Percentiles rank a stretch among this genome's conserved stretches.
Evolutionary conservation across 2,797 vertebrate species (phyloP).

Genomic region (Gadopsis bispinosus): DNA sequence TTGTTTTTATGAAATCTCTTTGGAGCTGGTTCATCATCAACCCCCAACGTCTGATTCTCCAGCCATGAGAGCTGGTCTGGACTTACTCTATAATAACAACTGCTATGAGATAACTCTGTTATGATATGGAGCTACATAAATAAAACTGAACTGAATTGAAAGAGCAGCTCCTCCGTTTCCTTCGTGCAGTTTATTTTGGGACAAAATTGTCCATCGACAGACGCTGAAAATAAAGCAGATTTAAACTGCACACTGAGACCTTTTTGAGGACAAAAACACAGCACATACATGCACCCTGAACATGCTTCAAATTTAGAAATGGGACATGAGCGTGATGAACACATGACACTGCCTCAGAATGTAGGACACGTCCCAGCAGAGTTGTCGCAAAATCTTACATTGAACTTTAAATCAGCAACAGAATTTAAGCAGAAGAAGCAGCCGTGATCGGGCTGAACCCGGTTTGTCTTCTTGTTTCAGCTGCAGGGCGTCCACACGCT

Average conservation of each 20-base stretch:
- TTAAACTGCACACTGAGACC: background rate
- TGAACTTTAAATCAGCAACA: background rate
- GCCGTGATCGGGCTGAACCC: background rate
- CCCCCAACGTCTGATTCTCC: background rate
- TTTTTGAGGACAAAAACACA: background rate
- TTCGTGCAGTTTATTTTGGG: background rate
- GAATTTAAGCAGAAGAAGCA: background rate
- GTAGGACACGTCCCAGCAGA: conserved; percentile 35
- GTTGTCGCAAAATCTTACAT: background rate
- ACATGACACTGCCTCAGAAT: conserved; percentile 20
- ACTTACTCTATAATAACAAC: too few species aligned
- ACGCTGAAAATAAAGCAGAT: background rate
- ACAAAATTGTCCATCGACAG: background rate
- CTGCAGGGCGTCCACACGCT: background rate
- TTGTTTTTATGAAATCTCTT: too few species aligned
- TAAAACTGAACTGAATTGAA: too few species aligned
- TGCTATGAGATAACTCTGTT: too few species aligned
- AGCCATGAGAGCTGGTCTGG: background rate
- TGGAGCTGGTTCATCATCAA: too few species aligned
- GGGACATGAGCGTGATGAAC: conserved; percentile 35
- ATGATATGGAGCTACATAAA: too few species aligned
- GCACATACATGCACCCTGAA: background rate
- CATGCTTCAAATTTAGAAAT: conserved; percentile 13
- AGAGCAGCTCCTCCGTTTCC: background rate
- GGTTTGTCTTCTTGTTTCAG: background rate